Percentiles rank a stretch among this genome's conserved stretches.
Evolutionary conservation across 1,140 invertebrate genomes (phyloP).

Genomic region (Steinernema khuongi): DNA sequence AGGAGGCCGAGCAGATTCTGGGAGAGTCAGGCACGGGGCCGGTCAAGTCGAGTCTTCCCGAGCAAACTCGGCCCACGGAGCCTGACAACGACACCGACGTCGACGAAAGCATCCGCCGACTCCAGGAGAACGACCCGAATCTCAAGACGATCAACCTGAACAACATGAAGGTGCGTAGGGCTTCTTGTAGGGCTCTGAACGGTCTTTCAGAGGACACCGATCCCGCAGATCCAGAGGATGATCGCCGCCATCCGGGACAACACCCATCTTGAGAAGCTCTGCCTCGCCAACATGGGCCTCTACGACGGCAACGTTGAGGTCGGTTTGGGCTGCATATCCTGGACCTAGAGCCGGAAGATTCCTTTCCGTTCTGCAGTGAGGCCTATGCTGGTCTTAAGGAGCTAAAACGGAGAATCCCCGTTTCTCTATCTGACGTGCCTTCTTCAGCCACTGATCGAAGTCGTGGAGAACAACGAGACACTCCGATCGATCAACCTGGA

Average conservation of each 20-base stretch:
- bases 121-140: conserved; percentile 61
- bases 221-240: conserved; percentile 60
- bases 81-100: conserved; percentile 63
- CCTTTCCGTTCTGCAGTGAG: background rate
- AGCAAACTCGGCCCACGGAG: conserved; percentile 58
- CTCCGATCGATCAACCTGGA: conserved; percentile 62
- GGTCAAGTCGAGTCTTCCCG: conserved; percentile 51
- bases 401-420: too few relatives aligned
- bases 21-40: conserved; percentile 44
- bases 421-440: conserved; percentile 10
- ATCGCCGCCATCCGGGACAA: conserved; percentile 62
- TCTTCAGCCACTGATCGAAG: conserved; percentile 60
- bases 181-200: background rate
- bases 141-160: conserved; percentile 57
- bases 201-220: conserved; percentile 61
- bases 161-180: conserved; percentile 57
- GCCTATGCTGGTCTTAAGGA: too few relatives aligned
- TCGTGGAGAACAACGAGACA: conserved; percentile 61
- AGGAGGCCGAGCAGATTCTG: conserved; percentile 56
- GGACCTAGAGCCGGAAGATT: background rate
- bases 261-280: conserved; percentile 60
- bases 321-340: too few relatives aligned
- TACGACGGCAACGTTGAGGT: conserved; percentile 62
- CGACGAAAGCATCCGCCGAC: conserved; percentile 60
- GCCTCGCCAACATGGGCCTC: conserved; percentile 62